These are phyloP conservation scores for Galbula dea DNA, from an alignment of 2,113 vertebrate species.

Conservation along the genomic window DNA sequence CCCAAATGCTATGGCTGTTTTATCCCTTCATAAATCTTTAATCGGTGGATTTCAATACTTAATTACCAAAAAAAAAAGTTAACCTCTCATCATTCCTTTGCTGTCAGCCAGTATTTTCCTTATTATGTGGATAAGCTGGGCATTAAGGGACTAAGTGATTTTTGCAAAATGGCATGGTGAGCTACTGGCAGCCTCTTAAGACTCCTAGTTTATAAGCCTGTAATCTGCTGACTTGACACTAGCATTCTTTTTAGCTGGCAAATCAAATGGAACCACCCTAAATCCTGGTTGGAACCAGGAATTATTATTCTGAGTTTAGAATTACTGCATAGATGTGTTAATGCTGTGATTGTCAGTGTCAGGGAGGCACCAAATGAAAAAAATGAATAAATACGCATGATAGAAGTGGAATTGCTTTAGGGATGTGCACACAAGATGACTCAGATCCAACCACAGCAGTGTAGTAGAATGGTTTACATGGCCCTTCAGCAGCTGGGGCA, in stretches of 20 bases:
- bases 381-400: not conserved
- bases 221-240: not conserved
- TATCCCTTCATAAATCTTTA: constrained; percentile 39
- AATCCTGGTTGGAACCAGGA: not conserved
- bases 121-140: constrained; percentile 18
- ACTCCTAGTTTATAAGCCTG: not conserved
- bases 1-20: constrained; percentile 7
- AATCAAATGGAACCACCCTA: not conserved
- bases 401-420: not conserved
- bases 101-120: constrained; percentile 31
- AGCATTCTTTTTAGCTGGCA: not conserved
- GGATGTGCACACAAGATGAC: not conserved
- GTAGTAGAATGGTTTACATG: not conserved
- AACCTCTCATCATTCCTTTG: not conserved
- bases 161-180: not conserved
- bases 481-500: not conserved
- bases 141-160: constrained; percentile 12
- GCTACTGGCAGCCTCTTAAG: not conserved
- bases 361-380: not conserved
- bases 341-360: not conserved
- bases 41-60: constrained; percentile 43
- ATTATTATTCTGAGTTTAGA: not conserved
- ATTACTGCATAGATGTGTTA: not conserved
- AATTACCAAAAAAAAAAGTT: constrained; percentile 1
- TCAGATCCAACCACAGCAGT: not conserved